These are phyloP conservation scores for Drosophila falleni DNA, from an alignment of 2,888 invertebrate genomes.

Conservation along the genomic window DNA sequence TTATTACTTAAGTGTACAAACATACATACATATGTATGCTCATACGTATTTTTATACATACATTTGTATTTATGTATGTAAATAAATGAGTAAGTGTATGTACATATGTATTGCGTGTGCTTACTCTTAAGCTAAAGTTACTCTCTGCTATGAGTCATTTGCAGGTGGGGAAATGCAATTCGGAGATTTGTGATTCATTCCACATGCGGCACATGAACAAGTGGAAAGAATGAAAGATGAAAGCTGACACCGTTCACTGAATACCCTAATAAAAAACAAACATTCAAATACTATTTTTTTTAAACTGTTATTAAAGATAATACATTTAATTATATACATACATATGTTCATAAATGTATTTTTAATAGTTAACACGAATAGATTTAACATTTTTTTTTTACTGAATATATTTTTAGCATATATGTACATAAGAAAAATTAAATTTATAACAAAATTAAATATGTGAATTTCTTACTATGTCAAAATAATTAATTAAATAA, in stretches of 20 bases:
- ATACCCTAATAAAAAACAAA: conserved; percentile 17
- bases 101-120: background rate
- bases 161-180: conserved; percentile 44
- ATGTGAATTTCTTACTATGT: no score
- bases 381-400: no score
- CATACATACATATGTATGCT: background rate
- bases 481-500: no score
- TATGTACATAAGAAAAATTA: no score
- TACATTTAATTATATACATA: no score
- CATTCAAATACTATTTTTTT: background rate
- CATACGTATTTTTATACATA: background rate
- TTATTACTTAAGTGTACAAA: conserved; percentile 24
- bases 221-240: background rate
- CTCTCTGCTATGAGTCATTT: conserved; percentile 44
- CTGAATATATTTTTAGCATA: no score
- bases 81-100: no score
- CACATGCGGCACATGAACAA: conserved; percentile 14
- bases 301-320: no score
- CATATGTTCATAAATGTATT: no score
- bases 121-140: conserved; percentile 22
- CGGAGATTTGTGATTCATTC: conserved; percentile 40
- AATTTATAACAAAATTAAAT: no score
- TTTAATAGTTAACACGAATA: no score
- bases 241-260: background rate
- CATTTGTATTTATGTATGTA: background rate